Percentiles rank a stretch among this genome's conserved stretches.
These are phyloP conservation scores for Microplitis mediator DNA, from an alignment of 1,140 invertebrate genomes.

Conservation along the genomic window DNA sequence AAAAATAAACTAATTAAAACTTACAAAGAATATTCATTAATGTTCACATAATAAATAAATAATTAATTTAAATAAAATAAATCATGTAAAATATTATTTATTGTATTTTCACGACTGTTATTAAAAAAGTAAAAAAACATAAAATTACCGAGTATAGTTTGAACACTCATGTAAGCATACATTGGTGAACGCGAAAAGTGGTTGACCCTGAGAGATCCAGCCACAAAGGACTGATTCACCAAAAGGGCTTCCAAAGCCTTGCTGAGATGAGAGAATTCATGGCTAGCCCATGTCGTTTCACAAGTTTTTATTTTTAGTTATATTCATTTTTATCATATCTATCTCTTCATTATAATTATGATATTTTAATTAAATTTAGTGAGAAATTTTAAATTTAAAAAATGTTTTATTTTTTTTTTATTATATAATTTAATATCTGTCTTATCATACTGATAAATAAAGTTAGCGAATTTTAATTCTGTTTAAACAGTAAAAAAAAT, in stretches of 20 bases:
- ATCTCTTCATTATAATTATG: not conserved
- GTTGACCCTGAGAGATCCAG: slow-evolving; percentile 60
- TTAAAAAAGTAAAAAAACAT: not conserved
- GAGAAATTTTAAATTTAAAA: no score
- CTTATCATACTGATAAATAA: no score
- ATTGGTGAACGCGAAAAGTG: slow-evolving; percentile 53
- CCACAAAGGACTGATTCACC: slow-evolving; percentile 62
- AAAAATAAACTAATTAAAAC: no score
- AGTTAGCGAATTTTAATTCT: no score
- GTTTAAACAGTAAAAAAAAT: no score
- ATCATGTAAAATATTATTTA: not conserved
- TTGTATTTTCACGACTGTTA: not conserved
- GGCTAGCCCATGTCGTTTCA: not conserved
- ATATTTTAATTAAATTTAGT: no score
- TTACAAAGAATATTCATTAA: no score
- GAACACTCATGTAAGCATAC: slow-evolving; percentile 34
- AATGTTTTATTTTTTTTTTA: no score
- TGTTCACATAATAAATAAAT: not conserved
- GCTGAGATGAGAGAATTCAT: slow-evolving; percentile 15
- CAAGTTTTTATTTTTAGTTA: not conserved
- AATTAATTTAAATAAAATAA: not conserved
- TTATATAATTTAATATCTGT: no score
- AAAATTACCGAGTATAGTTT: slow-evolving; percentile 30
- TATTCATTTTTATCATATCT: not conserved
- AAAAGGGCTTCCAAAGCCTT: slow-evolving; percentile 39